Evolutionary conservation across 2,888 invertebrate species (phyloP), one percentile per base, ranked within the genome.

Genomic region (Bellardia bayeri): DNA sequence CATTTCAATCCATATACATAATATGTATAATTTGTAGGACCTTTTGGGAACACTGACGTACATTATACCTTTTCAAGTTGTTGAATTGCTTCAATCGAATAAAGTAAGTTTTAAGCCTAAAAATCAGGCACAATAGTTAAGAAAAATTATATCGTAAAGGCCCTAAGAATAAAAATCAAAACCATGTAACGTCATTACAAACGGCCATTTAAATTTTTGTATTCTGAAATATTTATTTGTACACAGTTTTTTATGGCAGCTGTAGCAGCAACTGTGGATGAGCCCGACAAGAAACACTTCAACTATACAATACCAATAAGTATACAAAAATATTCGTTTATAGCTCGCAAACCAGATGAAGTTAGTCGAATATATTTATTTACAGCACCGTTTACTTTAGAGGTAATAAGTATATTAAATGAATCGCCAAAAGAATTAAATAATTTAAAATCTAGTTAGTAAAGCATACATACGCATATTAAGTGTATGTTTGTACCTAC

Each of bases 361-460:
- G 94, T 98, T 16, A 97, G 97, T 89, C 95, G 98, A 89, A 97
- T 97, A 0, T 94, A 98, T 87, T 94, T 98, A 11, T 98, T 98
- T 91, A 95, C 97, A 69, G 96, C 97, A 7, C 98, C 98, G 0
- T 98, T 98, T 90, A 95, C 96, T 7, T 93, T 94, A 37, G 95
- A 95, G 91, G 96, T 96, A 93, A 95, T 11, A 51, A 7, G 13
- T 30, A 42, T 0, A n/a, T 49, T 1, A 33, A 33, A 56, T 56
- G 9, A 56, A 23, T 56, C 2, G 5, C 8, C 8, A 9, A 23
- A 16, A 16, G 9, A 11, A 11, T 0, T n/a, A n/a, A n/a, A n/a
- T n/a, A n/a, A n/a, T n/a, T n/a, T n/a, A n/a, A n/a, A 74, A 30
- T 72, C 9, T 16, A 40, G 58, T 40, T 16, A 40, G 58, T 40